These are phyloP conservation scores for Leptosomus discolor DNA, from an alignment of 2,113 vertebrate species.

Conservation along the genomic window DNA sequence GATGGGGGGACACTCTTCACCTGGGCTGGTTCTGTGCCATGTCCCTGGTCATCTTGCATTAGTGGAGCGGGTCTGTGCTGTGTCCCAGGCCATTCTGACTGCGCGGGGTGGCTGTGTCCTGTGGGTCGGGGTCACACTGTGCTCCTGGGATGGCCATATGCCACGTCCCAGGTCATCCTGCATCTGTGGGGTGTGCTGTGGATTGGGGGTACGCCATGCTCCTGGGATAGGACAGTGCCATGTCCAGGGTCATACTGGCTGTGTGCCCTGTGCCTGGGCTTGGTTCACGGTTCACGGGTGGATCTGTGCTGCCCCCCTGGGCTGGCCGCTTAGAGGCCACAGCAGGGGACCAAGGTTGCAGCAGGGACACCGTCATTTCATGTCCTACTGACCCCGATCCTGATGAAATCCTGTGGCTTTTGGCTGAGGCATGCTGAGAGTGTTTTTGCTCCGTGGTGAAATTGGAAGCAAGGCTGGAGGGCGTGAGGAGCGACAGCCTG, in stretches of 20 bases:
- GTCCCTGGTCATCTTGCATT: too few species aligned
- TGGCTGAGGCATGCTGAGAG: neutral
- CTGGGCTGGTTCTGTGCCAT: accelerated
- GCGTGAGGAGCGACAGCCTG: neutral
- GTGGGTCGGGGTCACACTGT: too few species aligned
- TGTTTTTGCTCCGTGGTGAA: neutral
- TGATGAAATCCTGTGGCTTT: neutral
- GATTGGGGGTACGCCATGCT: neutral
- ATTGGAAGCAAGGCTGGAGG: neutral
- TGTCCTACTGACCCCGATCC: neutral
- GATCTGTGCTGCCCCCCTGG: accelerated
- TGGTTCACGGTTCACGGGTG: accelerated
- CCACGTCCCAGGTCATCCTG: neutral
- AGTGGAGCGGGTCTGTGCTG: too few species aligned
- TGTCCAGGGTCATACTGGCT: neutral
- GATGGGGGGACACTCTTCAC: neutral
- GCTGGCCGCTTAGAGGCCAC: accelerated
- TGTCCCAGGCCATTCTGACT: neutral
- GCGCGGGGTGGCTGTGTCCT: neutral
- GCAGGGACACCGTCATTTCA: accelerated
- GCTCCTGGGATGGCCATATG: neutral
- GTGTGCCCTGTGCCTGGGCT: accelerated
- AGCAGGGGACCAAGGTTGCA: neutral
- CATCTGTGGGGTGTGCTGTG: neutral
- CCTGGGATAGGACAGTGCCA: neutral